phyloP scores from a whole-genome alignment of 2,888 invertebrate genomes.

The Lochmaea crataegi region DNA sequence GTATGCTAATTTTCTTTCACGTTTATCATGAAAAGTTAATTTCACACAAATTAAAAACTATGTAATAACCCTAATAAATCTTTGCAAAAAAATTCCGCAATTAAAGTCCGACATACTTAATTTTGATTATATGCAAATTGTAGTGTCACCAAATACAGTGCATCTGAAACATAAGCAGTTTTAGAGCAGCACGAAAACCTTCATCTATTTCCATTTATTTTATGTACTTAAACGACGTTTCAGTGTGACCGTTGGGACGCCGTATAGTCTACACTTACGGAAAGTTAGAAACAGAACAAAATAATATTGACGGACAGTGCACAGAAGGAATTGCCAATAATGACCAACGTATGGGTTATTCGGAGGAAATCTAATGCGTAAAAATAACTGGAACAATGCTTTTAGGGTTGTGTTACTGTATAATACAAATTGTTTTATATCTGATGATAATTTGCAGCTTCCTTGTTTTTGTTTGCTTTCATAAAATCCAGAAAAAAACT shows the following conservation, averaged over 20 bases:
- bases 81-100: too few relatives aligned
- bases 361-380: conserved; percentile 29
- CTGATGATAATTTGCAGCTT: conserved; percentile 15
- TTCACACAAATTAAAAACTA: neutral
- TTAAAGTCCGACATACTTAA: neutral
- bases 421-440: conserved; percentile 29
- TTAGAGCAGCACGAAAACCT: neutral
- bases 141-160: neutral
- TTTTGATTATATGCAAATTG: conserved; percentile 9
- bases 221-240: conserved; percentile 23
- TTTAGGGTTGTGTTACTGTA: conserved; percentile 19
- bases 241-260: conserved; percentile 8
- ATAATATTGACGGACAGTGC: conserved; percentile 29
- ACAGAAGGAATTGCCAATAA: conserved; percentile 26
- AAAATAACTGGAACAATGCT: conserved; percentile 30
- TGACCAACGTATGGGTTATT: conserved; percentile 26
- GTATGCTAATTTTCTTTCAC: too few relatives aligned
- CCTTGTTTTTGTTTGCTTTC: neutral
- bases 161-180: conserved; percentile 9
- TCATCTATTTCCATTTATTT: conserved; percentile 27
- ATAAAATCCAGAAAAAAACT: neutral
- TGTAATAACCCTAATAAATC: neutral
- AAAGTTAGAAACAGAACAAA: conserved; percentile 14
- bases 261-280: conserved; percentile 18
- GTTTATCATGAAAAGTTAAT: too few relatives aligned